Evolutionary conservation across 2,797 vertebrate species (phyloP).

Genomic region (Danio albolineatus): DNA sequence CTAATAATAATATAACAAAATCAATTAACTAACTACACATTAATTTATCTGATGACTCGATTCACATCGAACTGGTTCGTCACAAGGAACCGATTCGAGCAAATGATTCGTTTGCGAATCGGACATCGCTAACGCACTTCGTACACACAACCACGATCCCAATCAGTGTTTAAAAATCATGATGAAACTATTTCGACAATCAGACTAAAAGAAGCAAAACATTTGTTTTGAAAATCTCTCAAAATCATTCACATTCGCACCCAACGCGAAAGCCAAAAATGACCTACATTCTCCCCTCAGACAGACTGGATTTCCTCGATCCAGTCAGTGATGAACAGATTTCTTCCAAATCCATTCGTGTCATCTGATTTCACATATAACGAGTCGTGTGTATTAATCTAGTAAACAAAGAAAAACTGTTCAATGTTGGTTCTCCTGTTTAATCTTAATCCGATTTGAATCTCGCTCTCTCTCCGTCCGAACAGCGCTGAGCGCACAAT

Average conservation of each 20-base stretch:
- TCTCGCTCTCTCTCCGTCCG: slow-evolving; percentile 62
- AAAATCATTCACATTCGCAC: neutral
- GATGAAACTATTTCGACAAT: neutral
- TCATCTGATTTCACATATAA: slow-evolving; percentile 38
- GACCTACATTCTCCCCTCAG: slow-evolving; percentile 12
- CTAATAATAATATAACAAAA: too few relatives aligned
- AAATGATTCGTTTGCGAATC: slow-evolving; percentile 5
- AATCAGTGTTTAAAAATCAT: neutral
- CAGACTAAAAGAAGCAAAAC: neutral
- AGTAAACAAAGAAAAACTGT: slow-evolving; percentile 72
- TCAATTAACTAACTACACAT: neutral
- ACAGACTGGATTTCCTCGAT: neutral
- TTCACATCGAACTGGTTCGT: neutral
- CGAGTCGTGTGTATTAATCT: slow-evolving; percentile 54
- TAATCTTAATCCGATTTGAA: slow-evolving; percentile 79
- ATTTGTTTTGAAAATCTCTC: neutral
- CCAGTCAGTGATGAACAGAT: neutral
- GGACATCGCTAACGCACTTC: neutral
- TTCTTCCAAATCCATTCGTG: neutral
- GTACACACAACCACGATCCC: neutral
- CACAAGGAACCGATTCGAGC: slow-evolving; percentile 13
- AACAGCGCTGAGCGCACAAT: slow-evolving; percentile 53
- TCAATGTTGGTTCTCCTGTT: slow-evolving; percentile 67
- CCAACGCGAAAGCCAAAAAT: slow-evolving; percentile 1
- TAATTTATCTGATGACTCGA: neutral